These are phyloP conservation scores for Toxotes jaculatrix DNA, from an alignment of 2,113 vertebrate species.

Conservation along the genomic window DNA sequence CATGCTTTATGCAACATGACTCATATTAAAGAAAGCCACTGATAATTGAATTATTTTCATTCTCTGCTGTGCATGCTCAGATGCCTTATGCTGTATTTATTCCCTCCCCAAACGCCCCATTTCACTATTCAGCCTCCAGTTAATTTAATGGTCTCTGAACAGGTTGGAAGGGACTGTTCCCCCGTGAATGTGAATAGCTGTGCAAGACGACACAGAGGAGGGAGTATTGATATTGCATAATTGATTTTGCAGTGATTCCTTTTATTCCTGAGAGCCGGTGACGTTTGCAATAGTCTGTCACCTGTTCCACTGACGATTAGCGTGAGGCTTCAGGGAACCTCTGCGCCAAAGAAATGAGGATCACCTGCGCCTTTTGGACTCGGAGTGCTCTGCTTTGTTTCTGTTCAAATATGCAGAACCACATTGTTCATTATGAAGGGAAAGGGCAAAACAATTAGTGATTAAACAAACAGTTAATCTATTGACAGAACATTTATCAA, in stretches of 20 bases:
- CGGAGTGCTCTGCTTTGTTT: not conserved
- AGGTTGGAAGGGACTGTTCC: conserved; percentile 51
- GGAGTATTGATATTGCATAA: conserved; percentile 49
- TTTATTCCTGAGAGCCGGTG: conserved; percentile 36
- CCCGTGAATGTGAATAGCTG: conserved; percentile 39
- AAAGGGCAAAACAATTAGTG: not conserved
- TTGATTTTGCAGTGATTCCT: conserved; percentile 56
- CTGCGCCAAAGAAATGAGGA: conserved; percentile 13
- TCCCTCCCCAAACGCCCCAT: conserved; percentile 43
- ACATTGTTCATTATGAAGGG: not conserved
- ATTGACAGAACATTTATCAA: not conserved
- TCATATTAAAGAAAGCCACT: conserved; percentile 65
- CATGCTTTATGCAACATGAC: conserved; percentile 67
- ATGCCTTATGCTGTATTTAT: conserved; percentile 47
- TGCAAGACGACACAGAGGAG: conserved; percentile 7
- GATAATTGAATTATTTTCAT: conserved; percentile 74
- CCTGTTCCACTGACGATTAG: conserved; percentile 9
- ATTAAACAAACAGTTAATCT: not conserved
- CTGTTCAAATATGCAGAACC: not conserved
- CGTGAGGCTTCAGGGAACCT: conserved; percentile 1
- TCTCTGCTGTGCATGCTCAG: conserved; percentile 43
- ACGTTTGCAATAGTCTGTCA: conserved; percentile 26
- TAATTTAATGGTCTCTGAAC: conserved; percentile 72
- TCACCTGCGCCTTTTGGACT: not conserved
- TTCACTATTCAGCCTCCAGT: conserved; percentile 62